A percentile compares a stretch with the other conserved stretches of the same genome.
These are phyloP conservation scores for Arge pagana DNA, from an alignment of 2,888 invertebrate genomes.

Conservation along the genomic window DNA sequence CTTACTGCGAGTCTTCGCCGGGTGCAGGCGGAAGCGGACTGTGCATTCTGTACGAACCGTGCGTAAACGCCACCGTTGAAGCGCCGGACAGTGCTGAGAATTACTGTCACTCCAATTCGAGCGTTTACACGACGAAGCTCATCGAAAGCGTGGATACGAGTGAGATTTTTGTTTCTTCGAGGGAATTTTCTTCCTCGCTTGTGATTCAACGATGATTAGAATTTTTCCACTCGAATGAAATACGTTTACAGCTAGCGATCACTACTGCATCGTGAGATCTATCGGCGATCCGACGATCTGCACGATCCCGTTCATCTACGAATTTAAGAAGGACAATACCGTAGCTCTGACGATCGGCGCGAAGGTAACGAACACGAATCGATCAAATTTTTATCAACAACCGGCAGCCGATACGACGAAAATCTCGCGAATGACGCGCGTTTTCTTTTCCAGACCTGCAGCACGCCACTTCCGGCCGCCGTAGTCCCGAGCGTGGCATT, in stretches of 20 bases:
- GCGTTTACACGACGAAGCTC: slow-evolving; percentile 31
- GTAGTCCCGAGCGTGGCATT: slow-evolving; percentile 35
- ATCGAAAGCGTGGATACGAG: slow-evolving; percentile 34
- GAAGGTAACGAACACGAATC: slow-evolving; percentile 31
- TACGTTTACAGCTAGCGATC: slow-evolving; percentile 29
- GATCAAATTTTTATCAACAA: too few species aligned
- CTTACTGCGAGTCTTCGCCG: slow-evolving; percentile 43
- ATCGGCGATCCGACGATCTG: slow-evolving; percentile 31
- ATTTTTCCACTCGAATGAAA: not conserved
- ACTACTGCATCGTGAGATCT: slow-evolving; percentile 38
- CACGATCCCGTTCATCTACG: slow-evolving; percentile 39
- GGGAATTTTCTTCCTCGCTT: not conserved
- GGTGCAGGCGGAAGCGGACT: slow-evolving; percentile 38
- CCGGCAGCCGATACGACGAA: too few species aligned
- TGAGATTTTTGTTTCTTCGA: too few species aligned
- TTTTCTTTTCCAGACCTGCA: slow-evolving; percentile 35
- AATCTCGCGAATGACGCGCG: too few species aligned
- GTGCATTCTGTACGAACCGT: slow-evolving; percentile 39
- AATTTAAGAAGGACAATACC: slow-evolving; percentile 38
- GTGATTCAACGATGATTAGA: not conserved
- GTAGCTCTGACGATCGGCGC: slow-evolving; percentile 38
- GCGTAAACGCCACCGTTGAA: slow-evolving; percentile 43
- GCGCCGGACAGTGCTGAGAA: slow-evolving; percentile 28
- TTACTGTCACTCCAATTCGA: slow-evolving; percentile 35
- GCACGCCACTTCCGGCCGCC: slow-evolving; percentile 37